Evolutionary conservation across 2,888 invertebrate species (phyloP).

Genomic region (Athalia cordata): DNA sequence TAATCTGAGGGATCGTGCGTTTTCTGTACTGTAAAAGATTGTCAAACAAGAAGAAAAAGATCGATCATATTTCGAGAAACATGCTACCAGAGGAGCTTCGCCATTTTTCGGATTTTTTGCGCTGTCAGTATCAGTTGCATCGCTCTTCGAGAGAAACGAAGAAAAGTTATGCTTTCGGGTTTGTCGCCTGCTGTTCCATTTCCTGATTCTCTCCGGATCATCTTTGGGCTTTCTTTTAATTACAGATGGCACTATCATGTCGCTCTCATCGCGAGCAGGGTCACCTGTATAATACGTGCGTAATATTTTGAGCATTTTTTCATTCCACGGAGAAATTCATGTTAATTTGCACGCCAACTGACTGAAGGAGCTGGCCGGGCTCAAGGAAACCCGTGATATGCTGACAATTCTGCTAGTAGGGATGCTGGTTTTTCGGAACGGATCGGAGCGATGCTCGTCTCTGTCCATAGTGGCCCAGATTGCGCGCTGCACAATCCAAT

Average conservation of each 20-base stretch:
- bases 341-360: neutral
- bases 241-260: neutral
- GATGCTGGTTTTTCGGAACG: neutral
- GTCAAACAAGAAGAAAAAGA: no score
- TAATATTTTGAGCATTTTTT: neutral
- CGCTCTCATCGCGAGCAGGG: neutral
- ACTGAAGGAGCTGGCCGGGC: constrained; percentile 5
- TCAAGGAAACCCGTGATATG: neutral
- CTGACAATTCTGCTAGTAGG: neutral
- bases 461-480: constrained; percentile 4
- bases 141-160: neutral
- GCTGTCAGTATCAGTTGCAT: neutral
- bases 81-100: neutral
- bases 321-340: neutral
- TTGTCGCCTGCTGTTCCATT: neutral
- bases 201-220: neutral
- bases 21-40: no score
- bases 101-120: neutral
- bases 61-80: no score
- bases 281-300: neutral
- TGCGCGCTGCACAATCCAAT: constrained; percentile 44
- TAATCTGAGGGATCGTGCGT: neutral
- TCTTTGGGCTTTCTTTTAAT: neutral
- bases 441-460: neutral
- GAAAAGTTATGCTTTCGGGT: neutral